phyloP scores from a whole-genome alignment of 2,888 invertebrate species.

The Dermolepida albohirtum region DNA sequence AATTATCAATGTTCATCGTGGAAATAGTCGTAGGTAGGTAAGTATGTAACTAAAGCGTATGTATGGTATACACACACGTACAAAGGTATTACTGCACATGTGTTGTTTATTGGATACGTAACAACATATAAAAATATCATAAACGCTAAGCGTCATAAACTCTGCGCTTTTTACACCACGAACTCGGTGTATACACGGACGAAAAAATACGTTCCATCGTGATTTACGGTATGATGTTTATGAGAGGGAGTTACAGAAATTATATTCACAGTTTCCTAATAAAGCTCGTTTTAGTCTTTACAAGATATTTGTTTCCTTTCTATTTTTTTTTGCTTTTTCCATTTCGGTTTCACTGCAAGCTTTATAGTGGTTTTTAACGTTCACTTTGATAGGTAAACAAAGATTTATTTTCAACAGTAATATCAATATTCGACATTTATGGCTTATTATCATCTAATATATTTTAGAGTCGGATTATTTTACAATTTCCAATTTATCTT shows the following conservation, averaged over 20 bases:
- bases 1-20: constrained; percentile 49
- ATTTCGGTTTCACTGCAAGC: constrained; percentile 10
- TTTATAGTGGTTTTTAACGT: constrained; percentile 19
- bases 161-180: not conserved
- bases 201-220: constrained; percentile 24
- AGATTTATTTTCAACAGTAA: too few species aligned
- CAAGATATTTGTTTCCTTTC: constrained; percentile 4
- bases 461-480: too few species aligned
- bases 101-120: constrained; percentile 35
- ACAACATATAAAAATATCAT: constrained; percentile 20
- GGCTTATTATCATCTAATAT: too few species aligned
- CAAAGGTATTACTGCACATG: constrained; percentile 6
- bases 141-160: constrained; percentile 28
- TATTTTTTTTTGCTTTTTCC: not conserved
- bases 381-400: constrained; percentile 26
- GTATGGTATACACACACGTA: constrained; percentile 1
- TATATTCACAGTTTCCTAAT: constrained; percentile 32
- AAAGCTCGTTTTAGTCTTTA: constrained; percentile 16
- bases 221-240: constrained; percentile 27
- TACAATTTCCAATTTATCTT: too few species aligned
- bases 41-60: constrained; percentile 4
- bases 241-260: constrained; percentile 24
- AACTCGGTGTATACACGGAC: not conserved
- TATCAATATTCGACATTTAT: too few species aligned
- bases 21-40: constrained; percentile 40